These are phyloP conservation scores for Artibeus jamaicensis DNA, from an alignment of 2,797 vertebrate species.

Conservation along the genomic window DNA sequence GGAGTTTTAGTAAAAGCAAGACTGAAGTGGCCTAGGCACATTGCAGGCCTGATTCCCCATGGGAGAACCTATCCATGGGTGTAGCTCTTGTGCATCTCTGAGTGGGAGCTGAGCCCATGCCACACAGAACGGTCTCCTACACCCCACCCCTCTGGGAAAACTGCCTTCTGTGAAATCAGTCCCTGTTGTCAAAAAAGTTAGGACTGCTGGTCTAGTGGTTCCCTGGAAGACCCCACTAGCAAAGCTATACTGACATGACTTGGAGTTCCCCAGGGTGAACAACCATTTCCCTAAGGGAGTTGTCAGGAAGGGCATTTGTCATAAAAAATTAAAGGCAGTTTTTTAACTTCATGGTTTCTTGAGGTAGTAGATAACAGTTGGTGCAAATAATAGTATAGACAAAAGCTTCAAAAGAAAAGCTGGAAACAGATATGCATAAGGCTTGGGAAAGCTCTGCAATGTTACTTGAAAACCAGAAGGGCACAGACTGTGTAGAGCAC, in stretches of 20 bases:
- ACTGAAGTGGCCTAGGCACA: too few species aligned
- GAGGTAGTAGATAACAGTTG: not conserved
- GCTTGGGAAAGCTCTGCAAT: not conserved
- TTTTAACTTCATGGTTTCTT: not conserved
- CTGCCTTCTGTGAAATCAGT: too few species aligned
- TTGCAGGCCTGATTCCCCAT: too few species aligned
- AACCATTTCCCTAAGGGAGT: not conserved
- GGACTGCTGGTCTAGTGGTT: not conserved
- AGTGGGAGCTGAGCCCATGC: too few species aligned
- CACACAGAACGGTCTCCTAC: too few species aligned
- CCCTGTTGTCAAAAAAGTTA: too few species aligned
- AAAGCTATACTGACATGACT: not conserved
- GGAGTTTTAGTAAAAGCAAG: too few species aligned
- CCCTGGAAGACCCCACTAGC: not conserved
- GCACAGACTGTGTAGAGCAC: not conserved
- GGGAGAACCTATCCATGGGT: too few species aligned
- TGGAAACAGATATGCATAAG: not conserved
- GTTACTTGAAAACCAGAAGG: not conserved
- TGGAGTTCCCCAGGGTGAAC: not conserved
- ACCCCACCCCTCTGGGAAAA: too few species aligned
- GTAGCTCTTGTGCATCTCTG: too few species aligned
- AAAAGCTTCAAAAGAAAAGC: not conserved
- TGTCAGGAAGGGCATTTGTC: not conserved
- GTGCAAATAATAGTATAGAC: not conserved
- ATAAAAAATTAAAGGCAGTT: not conserved